Evolutionary conservation across 2,888 invertebrate genomes (phyloP), one percentile per base, ranked within the genome.

Genomic region (Caenorhabditis sp.): DNA sequence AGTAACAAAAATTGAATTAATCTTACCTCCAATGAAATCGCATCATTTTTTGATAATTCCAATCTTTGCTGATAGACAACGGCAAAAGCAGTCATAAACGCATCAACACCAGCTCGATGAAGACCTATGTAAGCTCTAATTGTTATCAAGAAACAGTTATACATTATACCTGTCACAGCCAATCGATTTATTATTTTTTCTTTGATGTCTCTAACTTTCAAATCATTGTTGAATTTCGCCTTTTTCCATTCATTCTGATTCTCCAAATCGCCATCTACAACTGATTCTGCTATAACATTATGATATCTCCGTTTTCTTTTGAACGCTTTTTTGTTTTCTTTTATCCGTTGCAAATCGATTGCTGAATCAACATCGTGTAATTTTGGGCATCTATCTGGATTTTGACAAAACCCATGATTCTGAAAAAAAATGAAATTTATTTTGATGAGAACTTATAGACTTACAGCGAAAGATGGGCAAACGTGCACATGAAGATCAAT

Each of bases 1-100:
- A n/a, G n/a, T n/a, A n/a, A n/a, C n/a, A n/a, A n/a, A n/a, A n/a
- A n/a, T n/a, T n/a, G n/a, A n/a, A n/a, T 36, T 10, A 36, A 10
- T 27, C 53, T 27, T 58, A 74, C 74, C 69, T 74, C 56, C 23
- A 36, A 20, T 38, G 69, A 57, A 52, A 69, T 54, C 7, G 53
- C 49, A 52, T 70, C 31, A 23, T 58, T 58, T 10, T 59, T 56
- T 65, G 59, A 53, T 12, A 80, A 57, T 14, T 61, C 36, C 49
- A 75, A 65, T 53, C 83, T 59, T 27, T 80, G 69, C 60, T 83
- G 76, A 66, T 66, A 84, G 8, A 85, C 67, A 12, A 80, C 78
- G 0, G 80, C 57, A 57, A 83, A 86, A 10, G 83, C 86, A 0
- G 86, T 86, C 85, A 85, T 86, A 60, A 86, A 86, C 1, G 86